Percentiles rank a stretch among this genome's conserved stretches.
phyloP scores from a whole-genome alignment of 2,113 vertebrate genomes.

The Rhea americana region DNA sequence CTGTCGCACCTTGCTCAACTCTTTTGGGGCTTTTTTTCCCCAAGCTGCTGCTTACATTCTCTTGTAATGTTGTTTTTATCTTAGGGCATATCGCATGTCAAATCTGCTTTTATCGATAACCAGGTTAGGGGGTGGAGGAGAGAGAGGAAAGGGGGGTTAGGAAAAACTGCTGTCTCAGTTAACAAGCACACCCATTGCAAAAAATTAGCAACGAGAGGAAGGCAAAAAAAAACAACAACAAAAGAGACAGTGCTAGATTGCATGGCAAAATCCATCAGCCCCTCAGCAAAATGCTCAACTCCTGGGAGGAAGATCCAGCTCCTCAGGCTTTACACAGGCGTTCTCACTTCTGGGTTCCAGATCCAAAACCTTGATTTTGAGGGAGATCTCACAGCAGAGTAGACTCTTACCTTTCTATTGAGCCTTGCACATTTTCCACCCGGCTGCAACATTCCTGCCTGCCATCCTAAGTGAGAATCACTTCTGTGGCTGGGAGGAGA shows the following conservation, averaged over 20 bases:
- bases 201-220: not conserved
- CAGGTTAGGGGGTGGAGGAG: not conserved
- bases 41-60: not conserved
- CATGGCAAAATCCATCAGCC: not conserved
- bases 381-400: not conserved
- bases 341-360: not conserved
- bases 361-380: not conserved
- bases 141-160: not conserved
- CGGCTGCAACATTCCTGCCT: not conserved
- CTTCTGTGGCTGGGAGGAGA: not conserved
- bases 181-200: not conserved
- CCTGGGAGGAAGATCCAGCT: not conserved
- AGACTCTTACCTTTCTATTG: not conserved
- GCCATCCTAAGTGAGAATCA: not conserved
- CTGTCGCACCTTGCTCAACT: not conserved
- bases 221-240: not conserved
- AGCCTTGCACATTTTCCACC: not conserved
- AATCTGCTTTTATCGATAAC: not conserved
- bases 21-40: not conserved
- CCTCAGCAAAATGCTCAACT: not conserved
- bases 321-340: fast-evolving
- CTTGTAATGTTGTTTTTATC: not conserved
- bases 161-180: not conserved
- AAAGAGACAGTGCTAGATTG: not conserved
- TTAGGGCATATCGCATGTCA: not conserved